Percentiles rank a stretch among this genome's conserved stretches.
phyloP scores from a whole-genome alignment of 2,797 vertebrate species.

The Acestrorhynchus altus region DNA sequence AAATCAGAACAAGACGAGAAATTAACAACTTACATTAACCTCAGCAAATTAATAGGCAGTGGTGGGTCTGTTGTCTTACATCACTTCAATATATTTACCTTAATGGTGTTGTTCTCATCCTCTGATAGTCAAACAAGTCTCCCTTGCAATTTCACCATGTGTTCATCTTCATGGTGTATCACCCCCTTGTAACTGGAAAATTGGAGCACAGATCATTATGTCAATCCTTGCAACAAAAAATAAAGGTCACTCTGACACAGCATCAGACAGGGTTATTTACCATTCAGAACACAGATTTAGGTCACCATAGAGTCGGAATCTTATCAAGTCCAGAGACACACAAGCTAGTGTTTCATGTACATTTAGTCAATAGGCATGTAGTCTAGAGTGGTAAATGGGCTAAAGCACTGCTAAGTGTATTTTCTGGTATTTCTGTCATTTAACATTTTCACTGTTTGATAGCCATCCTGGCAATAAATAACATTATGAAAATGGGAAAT shows the following conservation, averaged over 20 bases:
- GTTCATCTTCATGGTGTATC: slow-evolving; percentile 4
- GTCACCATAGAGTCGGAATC: slow-evolving; percentile 9
- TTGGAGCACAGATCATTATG: slow-evolving; percentile 10
- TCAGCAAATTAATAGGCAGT: slow-evolving; percentile 33
- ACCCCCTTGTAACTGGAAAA: slow-evolving; percentile 2
- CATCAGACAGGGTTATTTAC: neutral
- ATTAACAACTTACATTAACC: slow-evolving; percentile 49
- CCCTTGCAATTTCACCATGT: neutral
- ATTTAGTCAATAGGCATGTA: neutral
- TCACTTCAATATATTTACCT: slow-evolving; percentile 10
- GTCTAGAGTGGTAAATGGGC: neutral
- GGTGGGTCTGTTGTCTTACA: slow-evolving; percentile 26
- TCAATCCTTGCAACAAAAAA: slow-evolving; percentile 2
- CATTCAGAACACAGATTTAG: slow-evolving; percentile 21
- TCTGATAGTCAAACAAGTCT: slow-evolving; percentile 1
- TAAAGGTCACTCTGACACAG: slow-evolving; percentile 18
- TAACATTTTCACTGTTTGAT: slow-evolving; percentile 57
- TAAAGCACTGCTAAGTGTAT: slow-evolving; percentile 30
- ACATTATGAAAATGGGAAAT: slow-evolving; percentile 69
- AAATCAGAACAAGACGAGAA: slow-evolving; percentile 53
- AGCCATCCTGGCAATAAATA: slow-evolving; percentile 68
- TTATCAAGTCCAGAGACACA: neutral
- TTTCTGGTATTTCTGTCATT: slow-evolving; percentile 7
- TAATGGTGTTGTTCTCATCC: neutral
- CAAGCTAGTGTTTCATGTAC: neutral